Evolutionary conservation across 2,113 vertebrate species (phyloP).

Genomic region (Otocyon megalotis): DNA sequence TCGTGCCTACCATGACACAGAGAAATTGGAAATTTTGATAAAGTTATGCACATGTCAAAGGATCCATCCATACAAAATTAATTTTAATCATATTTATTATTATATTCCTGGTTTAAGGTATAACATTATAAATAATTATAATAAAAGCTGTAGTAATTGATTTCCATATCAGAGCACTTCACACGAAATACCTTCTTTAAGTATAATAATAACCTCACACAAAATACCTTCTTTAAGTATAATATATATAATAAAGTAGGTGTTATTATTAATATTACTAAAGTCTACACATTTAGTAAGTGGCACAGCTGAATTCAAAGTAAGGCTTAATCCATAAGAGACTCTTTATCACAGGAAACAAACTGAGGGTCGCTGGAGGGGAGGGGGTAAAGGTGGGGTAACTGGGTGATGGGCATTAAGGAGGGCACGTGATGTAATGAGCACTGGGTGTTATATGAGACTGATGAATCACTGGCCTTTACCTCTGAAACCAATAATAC

Average conservation of each 20-base stretch:
- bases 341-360: too few species aligned
- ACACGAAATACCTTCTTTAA: neutral
- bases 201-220: neutral
- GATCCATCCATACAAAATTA: neutral
- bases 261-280: neutral
- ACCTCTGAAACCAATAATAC: too few species aligned
- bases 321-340: neutral
- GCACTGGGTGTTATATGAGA: too few species aligned
- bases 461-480: too few species aligned
- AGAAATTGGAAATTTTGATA: neutral
- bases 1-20: neutral
- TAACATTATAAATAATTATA: neutral
- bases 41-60: neutral
- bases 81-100: neutral
- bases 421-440: too few species aligned
- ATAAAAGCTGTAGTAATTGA: neutral
- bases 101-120: neutral
- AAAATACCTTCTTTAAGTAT: neutral
- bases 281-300: neutral
- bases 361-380: too few species aligned
- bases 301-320: neutral
- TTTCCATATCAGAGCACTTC: neutral
- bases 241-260: neutral
- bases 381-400: too few species aligned
- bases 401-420: too few species aligned